Evolutionary conservation across 2,888 invertebrate species (phyloP), one percentile per base, ranked within the genome.

Genomic region (Microplitis deprimator): DNA sequence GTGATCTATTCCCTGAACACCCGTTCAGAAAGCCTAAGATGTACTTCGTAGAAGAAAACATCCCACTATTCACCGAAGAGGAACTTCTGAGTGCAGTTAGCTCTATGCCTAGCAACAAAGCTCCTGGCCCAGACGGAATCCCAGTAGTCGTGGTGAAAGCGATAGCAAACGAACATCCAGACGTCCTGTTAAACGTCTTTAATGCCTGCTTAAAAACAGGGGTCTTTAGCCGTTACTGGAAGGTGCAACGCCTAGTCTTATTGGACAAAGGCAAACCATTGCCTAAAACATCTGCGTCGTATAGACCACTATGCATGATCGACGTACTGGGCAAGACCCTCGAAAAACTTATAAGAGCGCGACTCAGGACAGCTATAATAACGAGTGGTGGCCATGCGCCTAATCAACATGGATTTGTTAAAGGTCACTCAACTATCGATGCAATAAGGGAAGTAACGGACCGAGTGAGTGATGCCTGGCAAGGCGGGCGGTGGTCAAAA

Each of bases 261-360:
- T 3, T 29, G 29, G 29, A 29, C 4, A 29, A 17, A 13, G 13
- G 79, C 29, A 29, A 29, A 3, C 29, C 29, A 29, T 29, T 29
- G 29, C 29, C 29, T 29, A 29, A 29, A 62, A 74, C 73, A 13
- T 60, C 81, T 16, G 73, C 73, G 29, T 64, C 78, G 61, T 82
- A 73, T 69, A 76, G 77, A 17, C 79, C 76, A n/a, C 77, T 80
- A 0, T 79, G 79, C 68, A 17, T 82, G 61, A 38, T 76, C 13
- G 77, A 77, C 64, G 60, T 62, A 13, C 71, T 79, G 10, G 17
- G 16, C n/a, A 0, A 10, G 16, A n/a, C 17, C n/a, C 10, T 76
- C 39, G 76, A 29, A 20, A 50, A 38, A 8, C 59, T 76, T 5
- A 78, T 75, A n/a, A 68, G 71, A 75, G 29, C 70, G 13, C 75